A percentile compares a stretch with the other conserved stretches of the same genome.
Evolutionary conservation across 1,140 invertebrate genomes (phyloP).

Genomic region (Trichomalopsis sarcophagae): DNA sequence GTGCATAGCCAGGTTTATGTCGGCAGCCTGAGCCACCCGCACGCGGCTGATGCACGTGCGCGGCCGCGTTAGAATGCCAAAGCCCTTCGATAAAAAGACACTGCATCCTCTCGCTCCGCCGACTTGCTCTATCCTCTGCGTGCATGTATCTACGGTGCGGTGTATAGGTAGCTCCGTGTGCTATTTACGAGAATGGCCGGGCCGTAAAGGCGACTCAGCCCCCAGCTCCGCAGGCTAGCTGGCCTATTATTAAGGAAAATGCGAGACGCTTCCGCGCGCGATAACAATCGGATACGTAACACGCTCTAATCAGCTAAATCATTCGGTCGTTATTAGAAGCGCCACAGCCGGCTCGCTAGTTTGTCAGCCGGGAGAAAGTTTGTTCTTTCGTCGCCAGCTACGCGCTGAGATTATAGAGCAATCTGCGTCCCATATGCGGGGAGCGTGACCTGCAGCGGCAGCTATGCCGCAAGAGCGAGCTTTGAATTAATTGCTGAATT

Average conservation of each 20-base stretch:
- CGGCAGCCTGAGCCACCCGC: too few species aligned
- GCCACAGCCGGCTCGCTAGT: background rate
- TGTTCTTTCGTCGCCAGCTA: background rate
- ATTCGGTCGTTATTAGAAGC: background rate
- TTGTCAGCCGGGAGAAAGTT: background rate
- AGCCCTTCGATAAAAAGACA: slow-evolving; percentile 3
- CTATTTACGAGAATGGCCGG: background rate
- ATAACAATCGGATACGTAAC: slow-evolving; percentile 3
- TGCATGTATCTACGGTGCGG: background rate
- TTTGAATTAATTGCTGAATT: slow-evolving; percentile 2
- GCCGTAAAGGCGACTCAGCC: background rate
- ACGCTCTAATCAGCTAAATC: background rate
- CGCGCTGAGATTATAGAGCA: background rate
- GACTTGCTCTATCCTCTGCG: background rate
- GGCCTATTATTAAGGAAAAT: too few species aligned
- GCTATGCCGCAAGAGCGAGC: background rate
- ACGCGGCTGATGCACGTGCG: background rate
- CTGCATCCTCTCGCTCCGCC: background rate
- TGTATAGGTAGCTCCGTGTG: too few species aligned
- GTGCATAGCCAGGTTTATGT: background rate
- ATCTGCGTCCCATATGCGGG: background rate
- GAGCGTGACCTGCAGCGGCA: background rate
- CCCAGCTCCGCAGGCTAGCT: background rate
- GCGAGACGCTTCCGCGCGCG: too few species aligned
- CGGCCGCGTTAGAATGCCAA: background rate